Conservation (phyloP, 2,888 invertebrate genomes). For the Platycheirus rosarum region DNA sequence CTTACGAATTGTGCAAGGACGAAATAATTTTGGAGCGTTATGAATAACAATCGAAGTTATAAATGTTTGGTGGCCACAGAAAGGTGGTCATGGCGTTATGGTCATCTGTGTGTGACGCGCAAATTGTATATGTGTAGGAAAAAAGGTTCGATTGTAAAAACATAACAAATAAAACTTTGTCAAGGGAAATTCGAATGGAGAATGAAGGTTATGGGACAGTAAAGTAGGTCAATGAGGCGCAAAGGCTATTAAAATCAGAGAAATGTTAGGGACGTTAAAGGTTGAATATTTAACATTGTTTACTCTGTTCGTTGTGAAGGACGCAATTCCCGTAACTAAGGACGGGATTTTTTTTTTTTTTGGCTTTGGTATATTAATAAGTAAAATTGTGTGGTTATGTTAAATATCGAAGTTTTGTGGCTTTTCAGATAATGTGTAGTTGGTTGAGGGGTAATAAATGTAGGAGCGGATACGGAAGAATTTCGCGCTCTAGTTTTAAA, state of each 20-base stretch:
- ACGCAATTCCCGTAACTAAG: neutral
- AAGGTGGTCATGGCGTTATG: constrained; percentile 18
- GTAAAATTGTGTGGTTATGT: neutral
- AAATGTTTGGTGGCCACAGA: constrained; percentile 26
- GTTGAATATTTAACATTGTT: constrained; percentile 22
- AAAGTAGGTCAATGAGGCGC: constrained; percentile 58
- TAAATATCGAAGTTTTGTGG: neutral
- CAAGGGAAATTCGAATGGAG: neutral
- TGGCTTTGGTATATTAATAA: neutral
- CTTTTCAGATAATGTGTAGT: neutral
- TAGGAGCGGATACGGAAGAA: too few relatives aligned
- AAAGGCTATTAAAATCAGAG: constrained; percentile 46
- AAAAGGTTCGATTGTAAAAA: neutral
- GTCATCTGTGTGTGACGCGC: constrained; percentile 26
- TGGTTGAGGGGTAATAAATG: too few relatives aligned
- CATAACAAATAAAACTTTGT: neutral
- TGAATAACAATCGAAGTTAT: constrained; percentile 21
- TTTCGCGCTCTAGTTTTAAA: too few relatives aligned
- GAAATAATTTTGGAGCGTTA: constrained; percentile 16
- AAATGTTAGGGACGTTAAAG: constrained; percentile 51
- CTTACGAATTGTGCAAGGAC: constrained; percentile 9
- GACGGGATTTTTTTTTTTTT: neutral
- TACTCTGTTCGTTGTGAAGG: neutral
- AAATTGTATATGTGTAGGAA: neutral
- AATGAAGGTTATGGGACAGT: neutral